These are phyloP conservation scores for Centropus bengalensis DNA, from an alignment of 2,113 vertebrate genomes.

Conservation along the genomic window DNA sequence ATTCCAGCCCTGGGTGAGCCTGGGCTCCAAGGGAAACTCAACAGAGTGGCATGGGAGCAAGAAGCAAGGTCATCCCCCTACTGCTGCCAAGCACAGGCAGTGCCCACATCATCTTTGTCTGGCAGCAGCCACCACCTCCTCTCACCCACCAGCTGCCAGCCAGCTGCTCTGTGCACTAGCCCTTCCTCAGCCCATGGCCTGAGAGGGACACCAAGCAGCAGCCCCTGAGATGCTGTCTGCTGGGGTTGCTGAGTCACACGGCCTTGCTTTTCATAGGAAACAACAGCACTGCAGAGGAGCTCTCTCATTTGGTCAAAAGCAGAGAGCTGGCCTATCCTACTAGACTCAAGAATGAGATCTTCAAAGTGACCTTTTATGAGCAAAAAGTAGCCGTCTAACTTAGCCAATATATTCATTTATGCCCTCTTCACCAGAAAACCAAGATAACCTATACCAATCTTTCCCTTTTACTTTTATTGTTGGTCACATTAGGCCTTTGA, in stretches of 20 bases:
- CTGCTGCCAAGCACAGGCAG: neutral
- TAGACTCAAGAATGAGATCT: neutral
- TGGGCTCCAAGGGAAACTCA: constrained; percentile 25
- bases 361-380: neutral
- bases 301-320: neutral
- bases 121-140: neutral
- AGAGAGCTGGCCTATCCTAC: neutral
- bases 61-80: neutral
- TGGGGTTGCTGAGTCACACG: neutral
- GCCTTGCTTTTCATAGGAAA: neutral
- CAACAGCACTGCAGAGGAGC: neutral
- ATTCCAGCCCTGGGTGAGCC: neutral
- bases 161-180: neutral
- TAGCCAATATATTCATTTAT: neutral
- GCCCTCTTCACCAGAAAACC: neutral
- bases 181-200: neutral
- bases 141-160: neutral
- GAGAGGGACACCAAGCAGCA: neutral
- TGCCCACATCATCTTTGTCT: neutral
- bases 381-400: neutral
- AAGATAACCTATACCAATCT: neutral
- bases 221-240: neutral
- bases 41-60: neutral
- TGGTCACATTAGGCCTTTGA: neutral
- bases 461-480: neutral